Evolutionary conservation across 2,797 vertebrate species (phyloP), one percentile per base, ranked within the genome.

Genomic region (Halcyon badia): DNA sequence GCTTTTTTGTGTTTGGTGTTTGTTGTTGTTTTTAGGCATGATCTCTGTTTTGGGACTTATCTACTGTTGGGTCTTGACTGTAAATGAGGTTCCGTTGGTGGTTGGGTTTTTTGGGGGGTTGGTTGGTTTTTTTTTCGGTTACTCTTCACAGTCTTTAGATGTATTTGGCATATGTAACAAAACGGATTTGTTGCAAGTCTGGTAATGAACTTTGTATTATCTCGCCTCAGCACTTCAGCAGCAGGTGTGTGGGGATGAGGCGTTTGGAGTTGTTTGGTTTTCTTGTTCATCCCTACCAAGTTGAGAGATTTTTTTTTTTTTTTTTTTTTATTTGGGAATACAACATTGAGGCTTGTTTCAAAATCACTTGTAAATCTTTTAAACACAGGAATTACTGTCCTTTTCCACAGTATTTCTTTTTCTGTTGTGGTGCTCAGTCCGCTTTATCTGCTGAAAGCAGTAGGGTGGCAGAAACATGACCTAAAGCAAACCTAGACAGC

Each of bases 131-230:
- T 20, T 31, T 10, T 54, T 13, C 20, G 33, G 28, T 16, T 7
- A 25, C 44, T n/a, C 14, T 60, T 91, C 21, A 8, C 21, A 8
- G 4, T 42, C 16, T 42, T 14, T 71, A 44, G 64, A 70, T 69
- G 7, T 68, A 42, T 87, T 85, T 79, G 60, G 49, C 5, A 3
- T 65, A n/a, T 19, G 73, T 33, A 65, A 35, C 31, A 78, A 71
- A 87, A 57, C 21, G 10, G 8, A 8, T 46, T 91, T 89, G 8
- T 89, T 83, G 9, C 37, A 49, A 6, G 49, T 44, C 41, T 7
- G 7, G 2, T 33, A 48, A 37, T 18, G 15, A 79, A 24, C 1
- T 10, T 64, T 6, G 5, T 65, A 9, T 26, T 64, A 0, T 31
- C 28, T 79, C 13, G 68, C 12, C 4, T 56, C 41, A 13, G 17